Conservation (phyloP, 2,113 vertebrate genomes). For the Cromileptes altivelis region DNA sequence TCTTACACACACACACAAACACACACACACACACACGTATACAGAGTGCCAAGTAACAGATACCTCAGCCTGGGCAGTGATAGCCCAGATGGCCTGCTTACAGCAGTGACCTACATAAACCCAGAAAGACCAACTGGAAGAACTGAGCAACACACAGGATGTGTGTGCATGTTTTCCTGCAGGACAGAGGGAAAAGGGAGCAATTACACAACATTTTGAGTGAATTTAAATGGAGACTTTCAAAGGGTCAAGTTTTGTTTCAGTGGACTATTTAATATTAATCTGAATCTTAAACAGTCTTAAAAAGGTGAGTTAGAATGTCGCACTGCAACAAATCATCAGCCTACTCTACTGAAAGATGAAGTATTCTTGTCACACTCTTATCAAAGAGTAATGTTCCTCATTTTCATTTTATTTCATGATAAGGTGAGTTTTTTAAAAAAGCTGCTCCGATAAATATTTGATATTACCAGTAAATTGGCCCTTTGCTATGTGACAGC, state of each 20-base stretch:
- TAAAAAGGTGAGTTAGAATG: constrained; percentile 24
- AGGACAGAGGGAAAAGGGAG: constrained; percentile 32
- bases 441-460: constrained; percentile 1
- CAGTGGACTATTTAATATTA: constrained; percentile 20
- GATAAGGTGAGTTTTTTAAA: not conserved
- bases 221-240: constrained; percentile 35
- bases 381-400: constrained; percentile 1
- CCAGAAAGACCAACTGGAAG: constrained; percentile 39
- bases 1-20: not conserved
- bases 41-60: constrained; percentile 28
- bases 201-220: constrained; percentile 48
- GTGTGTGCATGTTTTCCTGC: constrained; percentile 35
- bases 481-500: constrained; percentile 16
- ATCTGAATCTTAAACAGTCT: constrained; percentile 6
- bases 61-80: constrained; percentile 38
- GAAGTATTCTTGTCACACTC: not conserved
- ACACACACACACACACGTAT: constrained; percentile 10
- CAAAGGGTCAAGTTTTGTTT: constrained; percentile 35
- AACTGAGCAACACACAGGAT: constrained; percentile 25
- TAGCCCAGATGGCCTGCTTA: constrained; percentile 57
- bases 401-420: constrained; percentile 21
- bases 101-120: constrained; percentile 67
- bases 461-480: constrained; percentile 6
- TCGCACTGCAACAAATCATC: constrained; percentile 6
- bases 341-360: not conserved